Evolutionary conservation across 1,140 invertebrate species (phyloP).

Genomic region (Saccostrea echinata): DNA sequence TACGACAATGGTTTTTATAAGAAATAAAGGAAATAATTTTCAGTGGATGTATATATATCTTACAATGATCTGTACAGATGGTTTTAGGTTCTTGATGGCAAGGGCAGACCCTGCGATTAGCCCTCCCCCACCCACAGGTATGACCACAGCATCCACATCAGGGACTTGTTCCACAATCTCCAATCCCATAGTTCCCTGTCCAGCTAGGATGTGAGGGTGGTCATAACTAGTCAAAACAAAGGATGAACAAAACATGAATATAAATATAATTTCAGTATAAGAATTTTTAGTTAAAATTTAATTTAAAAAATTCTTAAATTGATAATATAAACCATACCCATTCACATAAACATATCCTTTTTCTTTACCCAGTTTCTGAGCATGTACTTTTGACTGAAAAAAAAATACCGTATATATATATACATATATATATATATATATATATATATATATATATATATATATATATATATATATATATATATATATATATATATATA

Average conservation of each 20-base stretch:
- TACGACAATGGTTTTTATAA: no score
- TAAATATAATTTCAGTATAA: no score
- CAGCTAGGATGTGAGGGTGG: constrained; percentile 95
- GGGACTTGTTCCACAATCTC: constrained; percentile 92
- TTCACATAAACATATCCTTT: constrained; percentile 90
- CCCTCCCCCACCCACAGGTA: constrained; percentile 94
- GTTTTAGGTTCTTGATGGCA: constrained; percentile 91
- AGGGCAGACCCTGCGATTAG: constrained; percentile 92
- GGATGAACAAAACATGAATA: no score
- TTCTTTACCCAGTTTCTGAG: constrained; percentile 88
- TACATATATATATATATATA: no score
- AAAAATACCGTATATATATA: no score
- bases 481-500: no score
- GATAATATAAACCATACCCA: constrained; percentile 83
- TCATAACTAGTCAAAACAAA: constrained; percentile 86
- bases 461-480: no score
- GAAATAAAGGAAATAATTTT: no score
- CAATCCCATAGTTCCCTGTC: constrained; percentile 94
- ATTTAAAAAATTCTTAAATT: neutral
- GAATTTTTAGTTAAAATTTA: neutral
- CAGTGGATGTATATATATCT: constrained; percentile 57
- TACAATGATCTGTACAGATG: constrained; percentile 85
- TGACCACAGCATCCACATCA: constrained; percentile 82
- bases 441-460: no score
- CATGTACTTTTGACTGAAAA: constrained; percentile 86